A percentile compares a stretch with the other conserved stretches of the same genome.
Conservation (phyloP, 1,140 invertebrate species). For the Drosophila yakuba region DNA sequence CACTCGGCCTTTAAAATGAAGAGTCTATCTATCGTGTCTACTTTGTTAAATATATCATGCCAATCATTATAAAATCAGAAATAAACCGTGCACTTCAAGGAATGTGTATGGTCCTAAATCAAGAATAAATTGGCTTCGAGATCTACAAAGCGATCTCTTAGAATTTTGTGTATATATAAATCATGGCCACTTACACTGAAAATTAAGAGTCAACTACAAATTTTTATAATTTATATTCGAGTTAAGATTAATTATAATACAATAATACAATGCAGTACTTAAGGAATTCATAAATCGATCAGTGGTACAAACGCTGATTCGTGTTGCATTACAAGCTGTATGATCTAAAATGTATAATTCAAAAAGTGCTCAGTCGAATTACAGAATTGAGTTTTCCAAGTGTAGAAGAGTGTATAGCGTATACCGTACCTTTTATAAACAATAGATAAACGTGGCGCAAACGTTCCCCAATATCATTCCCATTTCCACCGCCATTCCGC, state of each 20-base stretch:
- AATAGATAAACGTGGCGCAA: slow-evolving; percentile 69
- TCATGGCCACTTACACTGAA: slow-evolving; percentile 19
- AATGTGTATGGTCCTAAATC: slow-evolving; percentile 16
- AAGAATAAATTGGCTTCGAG: slow-evolving; percentile 5
- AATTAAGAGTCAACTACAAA: not conserved
- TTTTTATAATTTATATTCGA: too few relatives aligned
- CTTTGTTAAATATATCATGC: slow-evolving; percentile 1
- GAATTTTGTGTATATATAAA: slow-evolving; percentile 26
- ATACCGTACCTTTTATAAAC: slow-evolving; percentile 70
- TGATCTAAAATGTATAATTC: too few relatives aligned
- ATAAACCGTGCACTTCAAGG: not conserved
- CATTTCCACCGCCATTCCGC: slow-evolving; percentile 39
- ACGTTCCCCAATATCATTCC: slow-evolving; percentile 60
- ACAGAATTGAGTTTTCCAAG: not conserved
- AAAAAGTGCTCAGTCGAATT: too few relatives aligned
- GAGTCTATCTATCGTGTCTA: not conserved
- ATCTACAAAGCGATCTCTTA: slow-evolving; percentile 5
- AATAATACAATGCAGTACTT: too few relatives aligned
- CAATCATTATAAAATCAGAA: slow-evolving; percentile 6
- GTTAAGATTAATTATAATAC: too few relatives aligned
- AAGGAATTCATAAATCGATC: too few relatives aligned
- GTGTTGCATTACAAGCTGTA: too few relatives aligned
- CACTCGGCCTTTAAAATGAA: not conserved
- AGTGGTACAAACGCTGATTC: too few relatives aligned
- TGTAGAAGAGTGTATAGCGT: slow-evolving; percentile 1